Base-by-base conservation (phyloP, 2,888 invertebrate genomes). In the Dolomedes plantarius region DNA sequence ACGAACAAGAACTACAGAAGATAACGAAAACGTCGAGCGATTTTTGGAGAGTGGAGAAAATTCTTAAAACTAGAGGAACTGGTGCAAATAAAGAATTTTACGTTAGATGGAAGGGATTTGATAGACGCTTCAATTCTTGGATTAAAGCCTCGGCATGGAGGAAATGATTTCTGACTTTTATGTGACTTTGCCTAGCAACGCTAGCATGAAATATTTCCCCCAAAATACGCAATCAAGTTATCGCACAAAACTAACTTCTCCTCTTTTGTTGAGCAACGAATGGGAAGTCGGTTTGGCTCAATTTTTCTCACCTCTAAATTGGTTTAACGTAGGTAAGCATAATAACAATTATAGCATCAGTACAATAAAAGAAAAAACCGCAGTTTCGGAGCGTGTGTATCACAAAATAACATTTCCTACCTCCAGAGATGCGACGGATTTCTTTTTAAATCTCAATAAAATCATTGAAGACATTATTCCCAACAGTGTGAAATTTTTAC, bases 191-290 rank as follows among this genome's bases (percentile, higher is more conserved):
- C 87, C 89, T n/a, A 89, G 88, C 32, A 90, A 90, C 71, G 89
- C 89, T 27, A 89, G 89, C 9, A 89, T 89, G 86, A 0, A 79
- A 5, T 89, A 89, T 72, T 90, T 89, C 78, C 89, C 89, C 0
- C 69, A 88, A 46, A 90, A 90, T 83, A 90, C 88, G 3, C 88
- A 90, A 27, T 72, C 90, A 11, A 75, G 87, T 32, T 90, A 87
- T 79, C 85, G 56, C 64, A 90, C 89, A 1, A 89, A 89, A 31
- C 65, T 90, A 71, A 87, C 88, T 1, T 62, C 86, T 29, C 75
- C 82, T 19, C 78, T 89, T 7, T 50, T 74, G 46, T 74, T 89
- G 13, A 62, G 85, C 0, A 89, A 89, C 11, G n/a, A 87, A 11
- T 90, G 90, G 90, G 86, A 88, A 71, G 89, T 90, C 5, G 90